Conservation (phyloP, 2,888 invertebrate genomes). For the Zelleria hepariella region DNA sequence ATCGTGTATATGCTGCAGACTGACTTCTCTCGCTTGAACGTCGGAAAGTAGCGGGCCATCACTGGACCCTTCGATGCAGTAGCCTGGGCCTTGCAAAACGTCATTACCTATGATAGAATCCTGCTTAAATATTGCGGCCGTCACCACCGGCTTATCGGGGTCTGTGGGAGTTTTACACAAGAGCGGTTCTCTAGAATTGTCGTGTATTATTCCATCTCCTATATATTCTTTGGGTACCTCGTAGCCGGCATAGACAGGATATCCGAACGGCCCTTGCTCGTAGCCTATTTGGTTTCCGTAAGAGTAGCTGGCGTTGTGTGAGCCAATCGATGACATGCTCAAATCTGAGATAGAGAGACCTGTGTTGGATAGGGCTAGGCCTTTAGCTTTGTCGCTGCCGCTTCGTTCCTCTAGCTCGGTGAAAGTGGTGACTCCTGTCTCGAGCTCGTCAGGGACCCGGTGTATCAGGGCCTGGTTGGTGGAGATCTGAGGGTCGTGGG, state of each 20-base stretch:
- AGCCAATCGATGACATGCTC: conserved; percentile 79
- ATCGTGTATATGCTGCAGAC: conserved; percentile 55
- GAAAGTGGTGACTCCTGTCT: conserved; percentile 24
- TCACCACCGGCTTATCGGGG: conserved; percentile 77
- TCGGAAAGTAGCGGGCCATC: conserved; percentile 67
- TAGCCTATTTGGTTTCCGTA: conserved; percentile 87
- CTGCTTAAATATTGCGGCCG: conserved; percentile 79
- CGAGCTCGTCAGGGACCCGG: conserved; percentile 52
- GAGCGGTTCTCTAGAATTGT: conserved; percentile 62
- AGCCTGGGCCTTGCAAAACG: conserved; percentile 53
- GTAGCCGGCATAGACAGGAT: conserved; percentile 75
- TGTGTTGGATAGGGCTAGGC: conserved; percentile 75
- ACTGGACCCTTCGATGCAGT: conserved; percentile 64
- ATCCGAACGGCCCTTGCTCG: conserved; percentile 80
- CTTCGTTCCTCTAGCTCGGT: conserved; percentile 34
- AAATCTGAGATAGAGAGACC: conserved; percentile 87
- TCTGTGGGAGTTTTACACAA: conserved; percentile 62
- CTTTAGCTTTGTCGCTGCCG: conserved; percentile 36
- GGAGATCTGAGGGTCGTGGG: conserved; percentile 54
- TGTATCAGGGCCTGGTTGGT: conserved; percentile 65
- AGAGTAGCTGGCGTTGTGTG: conserved; percentile 81
- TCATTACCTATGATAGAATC: conserved; percentile 67
- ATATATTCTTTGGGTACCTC: conserved; percentile 52
- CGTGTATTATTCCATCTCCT: conserved; percentile 44
- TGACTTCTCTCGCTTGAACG: conserved; percentile 59